phyloP scores from a whole-genome alignment of 1,140 invertebrate species.

The Cydia splendana region DNA sequence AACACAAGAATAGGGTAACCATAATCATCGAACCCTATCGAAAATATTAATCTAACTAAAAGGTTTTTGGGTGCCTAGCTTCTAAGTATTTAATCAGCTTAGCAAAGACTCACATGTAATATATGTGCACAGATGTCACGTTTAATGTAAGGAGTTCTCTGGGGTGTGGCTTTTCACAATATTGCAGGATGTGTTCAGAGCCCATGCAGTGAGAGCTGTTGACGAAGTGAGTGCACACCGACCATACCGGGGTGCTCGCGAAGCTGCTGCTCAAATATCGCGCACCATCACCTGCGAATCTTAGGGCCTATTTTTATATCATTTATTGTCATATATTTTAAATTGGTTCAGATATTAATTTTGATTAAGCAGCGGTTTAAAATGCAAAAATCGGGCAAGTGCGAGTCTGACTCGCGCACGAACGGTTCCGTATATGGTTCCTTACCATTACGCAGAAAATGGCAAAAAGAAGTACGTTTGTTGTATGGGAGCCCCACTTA shows the following conservation, averaged over 20 bases:
- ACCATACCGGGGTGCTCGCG: slow-evolving; percentile 46
- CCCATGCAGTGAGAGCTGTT: slow-evolving; percentile 43
- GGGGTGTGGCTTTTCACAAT: slow-evolving; percentile 42
- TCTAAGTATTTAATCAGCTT: neutral
- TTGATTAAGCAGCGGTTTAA: too few species aligned
- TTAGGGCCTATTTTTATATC: slow-evolving; percentile 7
- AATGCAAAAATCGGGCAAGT: too few species aligned
- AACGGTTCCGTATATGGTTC: too few species aligned
- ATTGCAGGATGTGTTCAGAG: slow-evolving; percentile 43
- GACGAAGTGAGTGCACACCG: slow-evolving; percentile 42
- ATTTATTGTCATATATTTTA: neutral
- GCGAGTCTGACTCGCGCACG: too few species aligned
- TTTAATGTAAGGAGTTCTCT: slow-evolving; percentile 41
- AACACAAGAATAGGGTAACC: neutral
- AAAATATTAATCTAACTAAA: neutral
- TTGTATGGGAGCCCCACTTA: too few species aligned
- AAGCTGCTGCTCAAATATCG: slow-evolving; percentile 50
- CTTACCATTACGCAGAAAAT: too few species aligned
- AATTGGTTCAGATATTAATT: too few species aligned
- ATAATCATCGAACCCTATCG: neutral
- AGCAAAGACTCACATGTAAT: slow-evolving; percentile 55
- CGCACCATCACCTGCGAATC: slow-evolving; percentile 53
- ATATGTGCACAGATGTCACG: slow-evolving; percentile 51
- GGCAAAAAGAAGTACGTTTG: too few species aligned
- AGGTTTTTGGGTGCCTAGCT: too few species aligned